A percentile compares a stretch with the other conserved stretches of the same genome.
Evolutionary conservation across 2,113 vertebrate species (phyloP).

Genomic region (Psittacus erithacus): DNA sequence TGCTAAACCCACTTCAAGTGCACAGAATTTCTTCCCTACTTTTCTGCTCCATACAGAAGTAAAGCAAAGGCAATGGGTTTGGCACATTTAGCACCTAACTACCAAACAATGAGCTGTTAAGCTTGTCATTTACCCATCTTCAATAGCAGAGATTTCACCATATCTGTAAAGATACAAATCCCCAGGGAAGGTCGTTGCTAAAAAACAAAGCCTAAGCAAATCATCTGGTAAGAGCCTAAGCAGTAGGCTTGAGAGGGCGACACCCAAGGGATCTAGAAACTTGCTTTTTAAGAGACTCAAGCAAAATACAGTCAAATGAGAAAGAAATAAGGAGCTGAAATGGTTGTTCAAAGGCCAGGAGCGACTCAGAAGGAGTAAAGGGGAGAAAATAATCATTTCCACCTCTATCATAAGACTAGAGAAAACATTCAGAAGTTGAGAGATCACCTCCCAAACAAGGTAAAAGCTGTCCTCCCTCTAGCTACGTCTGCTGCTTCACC

Average conservation of each 20-base stretch:
- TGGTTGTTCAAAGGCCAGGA: rapidly evolving
- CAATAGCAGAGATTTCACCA: not conserved
- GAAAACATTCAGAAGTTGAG: not conserved
- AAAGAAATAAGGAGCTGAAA: not conserved
- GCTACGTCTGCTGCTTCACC: not conserved
- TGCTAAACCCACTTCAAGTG: not conserved
- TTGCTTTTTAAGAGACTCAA: not conserved
- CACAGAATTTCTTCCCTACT: not conserved
- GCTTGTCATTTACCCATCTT: not conserved
- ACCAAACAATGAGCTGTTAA: not conserved
- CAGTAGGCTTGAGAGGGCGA: rapidly evolving
- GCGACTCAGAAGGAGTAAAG: not conserved
- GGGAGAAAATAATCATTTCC: not conserved
- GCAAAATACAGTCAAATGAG: not conserved
- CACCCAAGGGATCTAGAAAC: not conserved
- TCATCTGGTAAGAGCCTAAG: not conserved
- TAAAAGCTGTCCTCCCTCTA: not conserved
- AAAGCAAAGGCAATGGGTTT: not conserved
- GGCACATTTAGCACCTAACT: not conserved
- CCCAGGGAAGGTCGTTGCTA: not conserved
- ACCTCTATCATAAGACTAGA: rapidly evolving
- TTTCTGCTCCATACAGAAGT: rapidly evolving
- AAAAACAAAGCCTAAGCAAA: not conserved
- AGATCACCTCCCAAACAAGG: not conserved
- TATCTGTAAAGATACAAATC: not conserved